Base-by-base conservation (phyloP, 2,888 invertebrate species). In the Scaptomyza tumidula region DNA sequence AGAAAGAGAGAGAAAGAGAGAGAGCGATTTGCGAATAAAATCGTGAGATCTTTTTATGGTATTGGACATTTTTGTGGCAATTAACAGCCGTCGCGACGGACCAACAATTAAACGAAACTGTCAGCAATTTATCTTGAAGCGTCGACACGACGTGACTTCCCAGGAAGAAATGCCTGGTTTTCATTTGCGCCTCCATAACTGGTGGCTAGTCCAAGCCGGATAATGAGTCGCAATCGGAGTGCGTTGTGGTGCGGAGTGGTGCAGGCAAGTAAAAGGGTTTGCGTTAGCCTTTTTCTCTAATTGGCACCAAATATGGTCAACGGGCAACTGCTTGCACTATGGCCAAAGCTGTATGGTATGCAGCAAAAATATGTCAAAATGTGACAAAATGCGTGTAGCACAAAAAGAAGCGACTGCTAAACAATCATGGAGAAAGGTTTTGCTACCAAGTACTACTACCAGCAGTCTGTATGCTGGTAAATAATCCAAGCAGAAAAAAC, bases 141-240 rank as follows among this genome's bases (percentile, higher is more conserved):
- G 52, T 60, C 62, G 46, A 48, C 59, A 60, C 65, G 68, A 86
- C 80, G 79, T 79, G 82, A 87, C 87, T 88, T 69, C 79, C 78
- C 86, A 80, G 84, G 64, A 86, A 86, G 71, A 56, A 45, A 54
- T 71, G 70, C 67, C 76, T 74, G 81, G 37, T 68, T 87, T 87
- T 86, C 87, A 89, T 89, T 89, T 90, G 90, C 90, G 91, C 90
- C 89, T 84, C 90, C 90, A 89, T 90, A 90, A 89, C 83, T 82
- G 89, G 89, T 81, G 90, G 89, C 77, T 67, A 79, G 56, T 49
- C 60, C 60, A 6, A 43, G 66, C 48, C 69, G 50, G 62, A 50
- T 79, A 78, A 78, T 75, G 79, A 75, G n/a, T n/a, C n/a, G n/a
- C n/a, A n/a, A n/a, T n/a, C n/a, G n/a, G n/a, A n/a, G n/a, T n/a